These are phyloP conservation scores for Pogonomyrmex barbatus DNA, from an alignment of 1,140 invertebrate genomes.

Conservation along the genomic window DNA sequence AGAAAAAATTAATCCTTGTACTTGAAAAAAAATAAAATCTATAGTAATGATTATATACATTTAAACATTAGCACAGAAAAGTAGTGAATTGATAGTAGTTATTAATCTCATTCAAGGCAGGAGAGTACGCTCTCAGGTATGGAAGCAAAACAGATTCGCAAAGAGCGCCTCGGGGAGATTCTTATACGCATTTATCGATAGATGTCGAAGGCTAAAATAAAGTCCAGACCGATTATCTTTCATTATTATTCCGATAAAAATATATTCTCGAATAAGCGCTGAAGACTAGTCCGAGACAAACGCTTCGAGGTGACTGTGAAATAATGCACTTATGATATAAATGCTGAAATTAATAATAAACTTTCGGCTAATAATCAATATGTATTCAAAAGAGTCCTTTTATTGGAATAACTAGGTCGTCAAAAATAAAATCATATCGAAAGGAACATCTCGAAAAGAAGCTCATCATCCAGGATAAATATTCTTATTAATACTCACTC, in stretches of 20 bases:
- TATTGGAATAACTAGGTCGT: neutral
- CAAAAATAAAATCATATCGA: neutral
- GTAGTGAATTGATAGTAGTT: constrained; percentile 3
- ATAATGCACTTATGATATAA: constrained; percentile 9
- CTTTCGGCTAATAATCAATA: neutral
- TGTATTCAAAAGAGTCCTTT: neutral
- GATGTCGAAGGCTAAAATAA: constrained; percentile 30
- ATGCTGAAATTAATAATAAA: neutral
- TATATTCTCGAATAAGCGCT: constrained; percentile 2
- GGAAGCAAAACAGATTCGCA: constrained; percentile 4
- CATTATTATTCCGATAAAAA: constrained; percentile 23
- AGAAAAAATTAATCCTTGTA: constrained; percentile 27
- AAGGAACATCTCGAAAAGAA: neutral
- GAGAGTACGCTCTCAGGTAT: neutral
- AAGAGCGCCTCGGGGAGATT: neutral
- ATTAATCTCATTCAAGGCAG: constrained; percentile 8
- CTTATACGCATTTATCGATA: constrained; percentile 21
- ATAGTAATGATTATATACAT: neutral
- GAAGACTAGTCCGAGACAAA: neutral
- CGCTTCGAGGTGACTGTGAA: neutral
- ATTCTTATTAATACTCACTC: neutral
- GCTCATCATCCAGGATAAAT: neutral
- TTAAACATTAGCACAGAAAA: constrained; percentile 4
- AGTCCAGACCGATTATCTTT: constrained; percentile 16
- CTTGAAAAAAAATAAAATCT: neutral